Base-by-base conservation (phyloP, 2,797 vertebrate species). In the Phrynocephalus guinanensis region DNA sequence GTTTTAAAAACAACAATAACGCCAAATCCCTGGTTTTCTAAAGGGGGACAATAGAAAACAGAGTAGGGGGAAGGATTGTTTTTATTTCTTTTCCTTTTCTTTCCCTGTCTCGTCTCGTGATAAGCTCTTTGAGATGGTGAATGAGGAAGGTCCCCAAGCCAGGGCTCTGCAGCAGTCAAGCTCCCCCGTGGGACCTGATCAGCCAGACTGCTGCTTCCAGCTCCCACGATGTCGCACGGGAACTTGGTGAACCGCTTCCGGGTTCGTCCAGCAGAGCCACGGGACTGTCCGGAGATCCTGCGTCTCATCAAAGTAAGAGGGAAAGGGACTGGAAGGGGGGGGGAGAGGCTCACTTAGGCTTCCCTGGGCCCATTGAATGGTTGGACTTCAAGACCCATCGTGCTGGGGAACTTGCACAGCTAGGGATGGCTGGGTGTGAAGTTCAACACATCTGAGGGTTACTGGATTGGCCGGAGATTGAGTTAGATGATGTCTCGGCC, bases 241-340 rank as follows among this genome's bases (percentile, higher is more conserved):
- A n/a, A 0, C 60, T 1, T 44, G 13, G 48, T 85, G 79, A 90
- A 56, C 77, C 68, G 30, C 4, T 91, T 91, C 71, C 79, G 79
- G 9, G 70, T 98, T 87, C 95, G 97, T 89, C 96, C 95, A 87
- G 97, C 97, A 6, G 94, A 96, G 91, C 95, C 97, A 85, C 96
- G 93, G 16, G 97, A 98, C 79, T 97, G 97, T 24, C 79, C 96
- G 0, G 96, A 97, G 91, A 96, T 98, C 88, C 88, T 97, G 94
- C 96, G 96, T 94, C 97, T 98, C 89, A 98, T 97, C 94, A 97
- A 97, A 96, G 97, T 97, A 94, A 93, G 91, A 0, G 18, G 75
- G 15, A 44, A 26, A 6, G 0, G 24, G 9, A 44, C 38, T 44
- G 38, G 38, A 38, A 33, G 33, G 33, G 33, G 63, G 2, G n/a